Conservation (phyloP, 2,888 invertebrate genomes). For the Erynnis tages region DNA sequence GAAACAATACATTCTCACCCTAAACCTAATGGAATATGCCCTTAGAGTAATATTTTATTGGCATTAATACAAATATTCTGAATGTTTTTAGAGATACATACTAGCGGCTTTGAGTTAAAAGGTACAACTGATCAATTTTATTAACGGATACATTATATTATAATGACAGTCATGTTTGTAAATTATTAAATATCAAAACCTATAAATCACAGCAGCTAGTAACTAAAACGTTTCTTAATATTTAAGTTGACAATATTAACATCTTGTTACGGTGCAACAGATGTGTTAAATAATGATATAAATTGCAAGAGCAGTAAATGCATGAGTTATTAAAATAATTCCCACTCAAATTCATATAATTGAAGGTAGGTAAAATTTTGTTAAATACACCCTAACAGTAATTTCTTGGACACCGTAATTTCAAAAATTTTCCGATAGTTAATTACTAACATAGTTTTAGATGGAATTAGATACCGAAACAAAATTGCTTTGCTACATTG, state of each 20-base stretch:
- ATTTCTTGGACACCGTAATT: slow-evolving; percentile 24
- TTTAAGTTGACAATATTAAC: slow-evolving; percentile 2
- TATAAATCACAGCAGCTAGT: slow-evolving; percentile 1
- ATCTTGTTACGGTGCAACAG: slow-evolving; percentile 9
- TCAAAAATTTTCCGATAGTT: slow-evolving; percentile 25
- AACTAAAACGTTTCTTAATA: background rate
- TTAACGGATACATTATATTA: too few relatives aligned
- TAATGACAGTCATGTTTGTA: too few relatives aligned
- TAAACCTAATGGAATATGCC: slow-evolving; percentile 20
- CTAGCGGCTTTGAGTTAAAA: background rate
- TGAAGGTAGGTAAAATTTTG: slow-evolving; percentile 46
- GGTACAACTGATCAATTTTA: background rate
- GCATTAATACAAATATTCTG: slow-evolving; percentile 20
- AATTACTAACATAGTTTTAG: slow-evolving; percentile 58
- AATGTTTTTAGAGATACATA: background rate
- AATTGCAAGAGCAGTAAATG: slow-evolving; percentile 24
- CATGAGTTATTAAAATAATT: slow-evolving; percentile 21
- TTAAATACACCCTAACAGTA: slow-evolving; percentile 10
- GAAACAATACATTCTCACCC: slow-evolving; percentile 19
- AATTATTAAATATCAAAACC: too few relatives aligned
- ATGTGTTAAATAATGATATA: slow-evolving; percentile 12
- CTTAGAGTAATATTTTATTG: slow-evolving; percentile 26
- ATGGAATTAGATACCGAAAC: slow-evolving; percentile 50
- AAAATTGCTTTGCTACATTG: slow-evolving; percentile 77
- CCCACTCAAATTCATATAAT: slow-evolving; percentile 14